A percentile compares a stretch with the other conserved stretches of the same genome.
These are phyloP conservation scores for Myiozetetes cayanensis DNA, from an alignment of 2,113 vertebrate genomes.

Conservation along the genomic window DNA sequence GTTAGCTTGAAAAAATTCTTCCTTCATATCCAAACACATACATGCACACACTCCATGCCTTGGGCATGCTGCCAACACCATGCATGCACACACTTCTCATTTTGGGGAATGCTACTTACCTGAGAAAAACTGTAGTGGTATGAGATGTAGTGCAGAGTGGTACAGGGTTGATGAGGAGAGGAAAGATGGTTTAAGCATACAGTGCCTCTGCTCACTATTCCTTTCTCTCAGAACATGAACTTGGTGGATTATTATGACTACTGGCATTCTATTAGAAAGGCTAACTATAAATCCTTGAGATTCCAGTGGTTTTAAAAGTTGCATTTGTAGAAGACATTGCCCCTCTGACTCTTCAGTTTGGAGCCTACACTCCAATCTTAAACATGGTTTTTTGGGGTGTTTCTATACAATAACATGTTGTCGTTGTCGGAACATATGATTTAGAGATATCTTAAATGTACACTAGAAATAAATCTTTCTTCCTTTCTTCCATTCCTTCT, in stretches of 20 bases:
- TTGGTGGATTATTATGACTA: neutral
- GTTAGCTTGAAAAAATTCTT: neutral
- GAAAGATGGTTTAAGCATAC: neutral
- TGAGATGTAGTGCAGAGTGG: fast-evolving
- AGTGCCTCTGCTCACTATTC: neutral
- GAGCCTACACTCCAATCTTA: neutral
- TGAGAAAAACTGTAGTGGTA: neutral
- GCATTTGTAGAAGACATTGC: neutral
- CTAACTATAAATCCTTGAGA: neutral
- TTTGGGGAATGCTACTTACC: neutral
- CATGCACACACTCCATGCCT: fast-evolving
- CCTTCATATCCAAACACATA: fast-evolving
- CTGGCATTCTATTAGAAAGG: neutral
- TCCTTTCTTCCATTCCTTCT: too few relatives aligned
- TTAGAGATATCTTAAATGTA: neutral
- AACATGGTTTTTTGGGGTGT: neutral
- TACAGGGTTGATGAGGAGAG: neutral
- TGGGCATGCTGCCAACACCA: neutral
- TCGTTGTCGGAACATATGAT: neutral
- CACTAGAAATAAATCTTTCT: neutral
- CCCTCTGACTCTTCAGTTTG: neutral
- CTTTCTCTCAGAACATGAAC: neutral
- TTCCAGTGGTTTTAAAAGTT: neutral
- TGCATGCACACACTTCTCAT: neutral
- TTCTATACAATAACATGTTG: neutral